Conservation (phyloP, 2,888 invertebrate species). For the Zygaena filipendulae region DNA sequence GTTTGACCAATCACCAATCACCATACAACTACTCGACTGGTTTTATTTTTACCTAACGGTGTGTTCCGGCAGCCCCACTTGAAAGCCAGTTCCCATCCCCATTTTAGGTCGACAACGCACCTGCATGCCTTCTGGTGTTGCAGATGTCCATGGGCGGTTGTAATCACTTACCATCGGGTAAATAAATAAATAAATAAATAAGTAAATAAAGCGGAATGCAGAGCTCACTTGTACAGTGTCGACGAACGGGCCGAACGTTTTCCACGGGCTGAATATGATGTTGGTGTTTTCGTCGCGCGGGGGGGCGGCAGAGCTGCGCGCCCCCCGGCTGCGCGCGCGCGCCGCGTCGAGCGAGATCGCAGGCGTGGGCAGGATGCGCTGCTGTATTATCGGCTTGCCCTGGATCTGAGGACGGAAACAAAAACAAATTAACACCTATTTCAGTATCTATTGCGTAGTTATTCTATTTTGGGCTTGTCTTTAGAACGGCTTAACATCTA, state of each 20-base stretch:
- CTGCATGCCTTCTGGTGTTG: no score
- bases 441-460: no score
- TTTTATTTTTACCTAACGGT: no score
- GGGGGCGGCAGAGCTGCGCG: conserved; percentile 30
- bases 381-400: conserved; percentile 59
- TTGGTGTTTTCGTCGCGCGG: conserved; percentile 54
- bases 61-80: no score
- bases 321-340: conserved; percentile 26
- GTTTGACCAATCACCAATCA: no score
- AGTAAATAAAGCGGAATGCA: not conserved
- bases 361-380: conserved; percentile 53
- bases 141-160: no score
- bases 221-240: conserved; percentile 49
- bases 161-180: no score
- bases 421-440: conserved; percentile 2
- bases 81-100: no score
- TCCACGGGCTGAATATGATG: conserved; percentile 63
- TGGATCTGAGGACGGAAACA: conserved; percentile 46
- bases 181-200: no score
- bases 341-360: conserved; percentile 49
- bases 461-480: not conserved
- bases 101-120: no score
- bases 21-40: no score
- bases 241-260: conserved; percentile 58
- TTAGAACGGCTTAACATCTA: not conserved